Conservation (phyloP, 2,797 vertebrate species). For the Meriones psammophilus region DNA sequence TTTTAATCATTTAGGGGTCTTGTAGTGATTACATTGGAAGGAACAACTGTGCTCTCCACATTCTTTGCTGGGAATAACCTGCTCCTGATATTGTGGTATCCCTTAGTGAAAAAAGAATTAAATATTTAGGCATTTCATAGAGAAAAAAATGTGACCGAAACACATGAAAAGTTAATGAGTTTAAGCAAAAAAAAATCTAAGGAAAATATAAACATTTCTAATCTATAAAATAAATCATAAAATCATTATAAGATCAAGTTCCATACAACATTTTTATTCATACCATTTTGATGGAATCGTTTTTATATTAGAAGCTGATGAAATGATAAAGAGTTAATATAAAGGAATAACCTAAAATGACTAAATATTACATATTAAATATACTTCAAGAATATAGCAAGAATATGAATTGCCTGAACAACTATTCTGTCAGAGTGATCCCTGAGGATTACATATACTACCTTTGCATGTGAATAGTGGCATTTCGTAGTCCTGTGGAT, state of each 20-base stretch:
- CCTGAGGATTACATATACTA: not conserved
- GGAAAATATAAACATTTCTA: not conserved
- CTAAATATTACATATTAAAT: not conserved
- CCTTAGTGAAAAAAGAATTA: constrained; percentile 4
- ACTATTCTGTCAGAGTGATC: not conserved
- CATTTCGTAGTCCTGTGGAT: not conserved
- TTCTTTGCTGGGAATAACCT: constrained; percentile 50
- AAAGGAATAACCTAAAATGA: constrained; percentile 11
- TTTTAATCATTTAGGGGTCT: constrained; percentile 6
- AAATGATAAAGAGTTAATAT: not conserved
- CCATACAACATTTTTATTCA: not conserved
- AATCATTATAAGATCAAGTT: not conserved
- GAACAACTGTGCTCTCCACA: not conserved
- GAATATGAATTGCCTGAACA: not conserved
- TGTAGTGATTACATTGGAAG: not conserved
- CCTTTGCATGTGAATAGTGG: not conserved
- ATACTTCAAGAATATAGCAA: not conserved
- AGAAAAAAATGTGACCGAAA: not conserved
- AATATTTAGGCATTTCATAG: not conserved
- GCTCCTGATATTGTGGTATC: not conserved
- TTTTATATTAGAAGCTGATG: not conserved
- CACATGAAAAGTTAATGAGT: not conserved
- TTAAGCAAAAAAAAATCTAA: not conserved
- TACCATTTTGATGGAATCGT: not conserved
- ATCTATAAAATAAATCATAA: not conserved